phyloP scores from a whole-genome alignment of 30 jellyfish, hydroid and myxozoan species.

The Phacellophora camtschatica region DNA sequence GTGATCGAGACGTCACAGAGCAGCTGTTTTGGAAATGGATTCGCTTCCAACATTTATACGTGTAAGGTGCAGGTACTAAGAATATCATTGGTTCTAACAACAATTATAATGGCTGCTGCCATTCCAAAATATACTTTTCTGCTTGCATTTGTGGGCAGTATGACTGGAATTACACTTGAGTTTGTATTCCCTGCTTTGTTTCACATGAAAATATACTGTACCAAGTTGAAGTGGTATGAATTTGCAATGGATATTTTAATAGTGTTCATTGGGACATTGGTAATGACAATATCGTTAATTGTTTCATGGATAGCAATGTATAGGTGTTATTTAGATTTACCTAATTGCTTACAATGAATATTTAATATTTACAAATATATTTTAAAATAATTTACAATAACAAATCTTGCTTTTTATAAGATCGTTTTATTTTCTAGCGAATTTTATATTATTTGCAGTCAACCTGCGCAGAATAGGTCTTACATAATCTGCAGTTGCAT shows the following conservation, averaged over 20 bases:
- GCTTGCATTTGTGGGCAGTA: slow-evolving; percentile 84
- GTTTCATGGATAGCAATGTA: slow-evolving; percentile 95
- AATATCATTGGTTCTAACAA: slow-evolving; percentile 56
- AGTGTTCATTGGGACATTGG: slow-evolving; percentile 84
- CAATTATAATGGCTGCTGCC: slow-evolving; percentile 91
- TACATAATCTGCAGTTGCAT: too few species aligned
- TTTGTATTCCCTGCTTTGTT: slow-evolving; percentile 89
- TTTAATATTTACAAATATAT: not conserved
- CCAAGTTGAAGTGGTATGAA: slow-evolving; percentile 79
- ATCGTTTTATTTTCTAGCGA: too few species aligned
- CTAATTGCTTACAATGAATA: not conserved
- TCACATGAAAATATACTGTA: slow-evolving; percentile 87
- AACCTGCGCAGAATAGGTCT: too few species aligned
- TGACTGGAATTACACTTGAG: slow-evolving; percentile 91
- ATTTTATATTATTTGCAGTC: too few species aligned
- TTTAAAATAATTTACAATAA: too few species aligned
- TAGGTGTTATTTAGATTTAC: slow-evolving; percentile 60
- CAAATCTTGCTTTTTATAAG: not conserved
- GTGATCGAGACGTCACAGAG: slow-evolving; percentile 78
- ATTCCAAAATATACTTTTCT: slow-evolving; percentile 82
- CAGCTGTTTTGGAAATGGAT: slow-evolving; percentile 58
- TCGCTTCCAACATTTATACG: slow-evolving; percentile 76
- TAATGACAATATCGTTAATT: slow-evolving; percentile 93
- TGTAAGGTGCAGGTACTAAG: slow-evolving; percentile 75
- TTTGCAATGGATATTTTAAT: slow-evolving; percentile 75